Evolutionary conservation across 2,113 vertebrate species (phyloP).

Genomic region (Pollachius pollachius): DNA sequence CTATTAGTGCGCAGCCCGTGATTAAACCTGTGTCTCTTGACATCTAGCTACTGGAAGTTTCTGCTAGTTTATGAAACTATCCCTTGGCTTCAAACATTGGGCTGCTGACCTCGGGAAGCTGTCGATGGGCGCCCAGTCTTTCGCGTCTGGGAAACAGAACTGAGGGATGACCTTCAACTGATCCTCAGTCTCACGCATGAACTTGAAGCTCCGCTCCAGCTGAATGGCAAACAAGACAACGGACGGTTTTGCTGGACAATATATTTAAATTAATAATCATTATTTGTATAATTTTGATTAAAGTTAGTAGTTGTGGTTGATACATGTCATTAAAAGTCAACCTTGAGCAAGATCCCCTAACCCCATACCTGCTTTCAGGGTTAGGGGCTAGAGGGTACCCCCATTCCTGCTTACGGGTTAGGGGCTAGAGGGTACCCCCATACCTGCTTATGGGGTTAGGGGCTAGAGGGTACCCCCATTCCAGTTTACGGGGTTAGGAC

Average conservation of each 20-base stretch:
- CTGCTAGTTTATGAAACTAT: neutral
- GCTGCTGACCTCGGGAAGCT: slow-evolving; percentile 85
- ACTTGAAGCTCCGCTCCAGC: slow-evolving; percentile 93
- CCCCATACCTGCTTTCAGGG: too few species aligned
- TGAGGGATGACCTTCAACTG: slow-evolving; percentile 95
- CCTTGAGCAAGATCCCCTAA: too few species aligned
- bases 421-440: too few species aligned
- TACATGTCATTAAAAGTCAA: too few species aligned
- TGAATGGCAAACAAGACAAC: slow-evolving; percentile 45
- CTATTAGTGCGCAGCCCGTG: neutral
- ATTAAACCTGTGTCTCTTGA: neutral
- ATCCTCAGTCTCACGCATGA: slow-evolving; percentile 92
- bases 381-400: too few species aligned
- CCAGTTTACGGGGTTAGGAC: too few species aligned
- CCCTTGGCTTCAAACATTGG: neutral
- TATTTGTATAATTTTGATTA: too few species aligned
- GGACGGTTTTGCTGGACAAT: neutral
- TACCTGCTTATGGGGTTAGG: too few species aligned
- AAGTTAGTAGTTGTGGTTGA: too few species aligned
- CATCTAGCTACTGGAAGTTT: too few species aligned
- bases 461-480: too few species aligned
- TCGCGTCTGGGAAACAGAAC: slow-evolving; percentile 96
- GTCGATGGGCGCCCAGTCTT: slow-evolving; percentile 91
- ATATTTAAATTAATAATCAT: neutral
- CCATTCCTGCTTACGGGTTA: too few species aligned